Conservation (phyloP, 2,888 invertebrate genomes). For the Chaitophorus viminalis region DNA sequence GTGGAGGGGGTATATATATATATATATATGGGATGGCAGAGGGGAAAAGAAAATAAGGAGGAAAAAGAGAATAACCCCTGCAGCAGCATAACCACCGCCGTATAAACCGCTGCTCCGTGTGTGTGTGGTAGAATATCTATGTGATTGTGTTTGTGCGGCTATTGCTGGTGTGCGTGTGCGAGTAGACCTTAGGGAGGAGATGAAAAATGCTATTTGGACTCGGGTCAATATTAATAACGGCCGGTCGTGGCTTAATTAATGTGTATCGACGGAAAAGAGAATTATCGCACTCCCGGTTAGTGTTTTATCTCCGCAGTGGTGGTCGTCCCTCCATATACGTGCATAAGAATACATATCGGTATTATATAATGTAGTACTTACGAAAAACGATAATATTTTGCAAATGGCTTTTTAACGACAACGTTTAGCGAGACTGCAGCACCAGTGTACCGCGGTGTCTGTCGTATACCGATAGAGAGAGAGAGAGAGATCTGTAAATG, state of each 20-base stretch:
- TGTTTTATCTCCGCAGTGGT: not conserved
- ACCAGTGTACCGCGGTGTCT: too few relatives aligned
- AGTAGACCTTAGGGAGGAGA: not conserved
- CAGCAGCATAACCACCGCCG: too few relatives aligned
- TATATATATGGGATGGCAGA: not conserved
- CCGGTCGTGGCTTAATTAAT: constrained; percentile 46
- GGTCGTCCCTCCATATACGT: too few relatives aligned
- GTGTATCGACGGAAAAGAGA: constrained; percentile 40
- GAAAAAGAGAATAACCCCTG: constrained; percentile 33
- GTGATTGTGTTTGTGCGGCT: not conserved
- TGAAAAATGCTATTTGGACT: constrained; percentile 54
- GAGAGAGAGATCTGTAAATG: too few relatives aligned
- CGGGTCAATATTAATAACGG: constrained; percentile 60
- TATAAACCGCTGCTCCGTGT: constrained; percentile 33
- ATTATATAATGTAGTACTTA: too few relatives aligned
- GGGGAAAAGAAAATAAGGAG: constrained; percentile 4
- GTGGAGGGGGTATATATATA: not conserved
- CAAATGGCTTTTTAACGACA: not conserved
- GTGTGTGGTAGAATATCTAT: not conserved
- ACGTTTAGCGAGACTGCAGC: not conserved
- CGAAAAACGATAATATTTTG: not conserved
- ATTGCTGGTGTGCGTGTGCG: constrained; percentile 19
- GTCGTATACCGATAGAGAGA: too few relatives aligned
- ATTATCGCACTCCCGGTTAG: not conserved
- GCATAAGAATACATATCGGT: not conserved